Evolutionary conservation across 2,888 invertebrate genomes (phyloP), one percentile per base, ranked within the genome.

Genomic region (Drosophila mayaguana): DNA sequence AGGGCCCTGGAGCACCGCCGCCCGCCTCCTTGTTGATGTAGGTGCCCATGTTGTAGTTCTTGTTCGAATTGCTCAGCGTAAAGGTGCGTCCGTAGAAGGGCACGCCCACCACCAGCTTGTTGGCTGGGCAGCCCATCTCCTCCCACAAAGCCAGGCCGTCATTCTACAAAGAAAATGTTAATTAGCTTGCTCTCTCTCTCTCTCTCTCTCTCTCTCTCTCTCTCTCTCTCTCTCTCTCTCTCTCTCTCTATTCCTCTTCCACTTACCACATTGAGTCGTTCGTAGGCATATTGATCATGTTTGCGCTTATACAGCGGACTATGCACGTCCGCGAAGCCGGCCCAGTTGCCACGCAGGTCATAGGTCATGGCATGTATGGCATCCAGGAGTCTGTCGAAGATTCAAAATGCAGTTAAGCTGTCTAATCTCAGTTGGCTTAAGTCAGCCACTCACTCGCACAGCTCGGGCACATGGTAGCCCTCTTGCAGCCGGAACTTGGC

Each of bases 21-120:
- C 96, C 97, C 5, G 97, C 97, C 93, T 97, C 98, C 92, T 97
- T 97, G 91, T 97, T 97, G 90, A 98, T 97, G 91, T 96, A 97
- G 0, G 97, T 97, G 38, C 97, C 97, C 43, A 96, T 94, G 57
- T 95, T 95, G 90, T 97, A 96, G 93, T 97, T 97, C 76, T 94
- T 97, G 92, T 97, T 97, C 14, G 97, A 96, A 63, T 94, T 95
- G 63, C 97, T 96, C 28, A 98, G 93, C 0, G 97, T 97, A 91
- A 95, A 98, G 2, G 96, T 96, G 60, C 97, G 95, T 0, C 97
- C 98, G 91, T 98, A 98, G 93, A 97, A 97, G 0, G 98, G 97
- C 59, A 97, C 95, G 18, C 98, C 98, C 2, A 98, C 97, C 0
- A 98, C 96, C 43, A 98, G 93, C 92, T 97, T 97, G 92, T 97